Base-by-base conservation (phyloP, 2,797 vertebrate species). In the Myiotriccus ornatus region DNA sequence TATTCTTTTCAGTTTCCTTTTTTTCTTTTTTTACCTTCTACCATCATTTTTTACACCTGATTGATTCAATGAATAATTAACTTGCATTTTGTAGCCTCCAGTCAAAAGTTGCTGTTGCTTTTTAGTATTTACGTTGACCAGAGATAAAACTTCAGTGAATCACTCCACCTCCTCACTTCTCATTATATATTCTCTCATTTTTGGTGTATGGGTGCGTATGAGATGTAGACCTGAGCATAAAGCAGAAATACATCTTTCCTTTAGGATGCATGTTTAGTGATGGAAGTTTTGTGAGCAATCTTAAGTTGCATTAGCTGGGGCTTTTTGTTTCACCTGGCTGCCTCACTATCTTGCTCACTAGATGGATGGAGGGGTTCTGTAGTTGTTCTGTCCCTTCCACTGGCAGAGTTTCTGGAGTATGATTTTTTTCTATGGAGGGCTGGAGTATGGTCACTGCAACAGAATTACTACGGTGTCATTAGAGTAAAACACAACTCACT, bases 141-240 rank as follows among this genome's bases (percentile, higher is more conserved):
- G 57, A 71, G 28, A 62, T 63, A 27, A 81, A 75, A 62, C 16
- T 71, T 37, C 6, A 19, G n/a, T 84, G 79, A 82, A 59, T 82
- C 63, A 63, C 28, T 75, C 56, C 39, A 23, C 56, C 49, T 68
- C 67, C 69, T 90, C 84, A 37, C 46, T 75, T 74, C 49, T 82
- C 44, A 34, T 22, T 52, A 19, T 59, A 44, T 75, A 53, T 70
- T n/a, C 23, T 85, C 46, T 87, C 9, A 14, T 39, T 89, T 55
- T 55, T 7, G 37, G 10, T 55, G 19, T 69, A 3, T 52, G 18
- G 2, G 3, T 5, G 21, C 2, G 0, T 47, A 9, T 32, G 34
- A 73, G 65, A 49, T 14, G 52, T 46, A 84, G 60, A 27, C 64
- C 56, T 47, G 50, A 56, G 24, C 55, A 64, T 30, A 25, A 35